Base-by-base conservation (phyloP, 2,113 vertebrate genomes). In the Rissa tridactyla region DNA sequence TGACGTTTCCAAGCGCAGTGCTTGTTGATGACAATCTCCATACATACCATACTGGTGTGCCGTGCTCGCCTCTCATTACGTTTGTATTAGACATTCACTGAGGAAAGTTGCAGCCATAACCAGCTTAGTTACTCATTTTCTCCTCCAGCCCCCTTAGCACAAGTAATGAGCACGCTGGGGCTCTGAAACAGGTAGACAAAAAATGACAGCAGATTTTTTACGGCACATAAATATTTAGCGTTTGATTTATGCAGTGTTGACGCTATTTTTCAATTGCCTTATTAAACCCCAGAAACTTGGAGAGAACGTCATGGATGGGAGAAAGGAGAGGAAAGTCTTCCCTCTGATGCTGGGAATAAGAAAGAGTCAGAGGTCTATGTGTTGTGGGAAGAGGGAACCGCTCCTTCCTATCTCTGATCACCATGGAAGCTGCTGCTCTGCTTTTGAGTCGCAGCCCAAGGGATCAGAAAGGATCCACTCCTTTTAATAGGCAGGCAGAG, bases 211-310 rank as follows among this genome's bases (percentile, higher is more conserved):
- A 72, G 69, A 78, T 93, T 88, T 88, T 76, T 72, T 64, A 68
- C 2, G 22, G 34, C 65, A 72, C 51, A 61, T 80, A 90, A 94
- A 90, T 96, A 92, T 89, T 93, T 92, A 95, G 57, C 5, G 5
- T 91, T 92, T 95, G 65, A 89, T 92, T 95, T 94, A 76, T 89
- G 66, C 42, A 3, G 1, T 73, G 81, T 87, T 88, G 70, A 89
- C 79, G 81, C 64, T 73, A 51, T 95, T 97, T 88, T 58, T 91
- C 91, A 90, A 87, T 89, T 91, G 46, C 54, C 42, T 80, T 92
- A 85, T 85, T 94, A 94, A 89, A 65, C 72, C 84, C 51, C 42
- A 62, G 85, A 73, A 94, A 77, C 38, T 88, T 75, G 44, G 62
- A 58, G 66, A 92, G 30, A 84, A 94, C 3, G 1, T 69, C 4